Base-by-base conservation (phyloP, 2,797 vertebrate species). In the Clarias pachynema region DNA sequence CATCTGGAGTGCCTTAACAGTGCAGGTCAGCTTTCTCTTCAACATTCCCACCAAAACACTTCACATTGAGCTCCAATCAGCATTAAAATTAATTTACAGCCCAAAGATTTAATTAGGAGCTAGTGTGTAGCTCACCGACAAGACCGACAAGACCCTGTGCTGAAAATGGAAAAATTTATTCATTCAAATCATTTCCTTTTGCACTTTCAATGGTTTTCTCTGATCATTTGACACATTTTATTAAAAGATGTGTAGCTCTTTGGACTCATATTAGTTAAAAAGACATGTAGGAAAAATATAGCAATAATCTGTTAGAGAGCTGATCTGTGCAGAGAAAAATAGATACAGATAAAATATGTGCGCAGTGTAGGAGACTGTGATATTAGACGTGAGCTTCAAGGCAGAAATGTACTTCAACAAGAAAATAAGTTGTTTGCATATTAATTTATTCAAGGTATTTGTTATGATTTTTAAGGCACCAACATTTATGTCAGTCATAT, bases 1-100 rank as follows among this genome's bases (percentile, higher is more conserved):
- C 96, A 94, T 91, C 87, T 94, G 0, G 96, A 98, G 93, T 94
- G 95, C 89, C 89, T 94, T 85, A 40, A 95, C 91, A 91, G 93
- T 90, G 95, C 95, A 97, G 97, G 98, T 99, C 93, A 91, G 89
- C 29, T 73, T 80, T 5, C 59, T 57, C 4, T 44, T 18, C n/a
- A 60, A 14, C 57, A 81, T 59, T 56, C 57, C 56, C 34, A 75
- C 53, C 82, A 56, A 65, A 22, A 12, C 44, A 26, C 62, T 26
- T 57, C 31, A 56, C 8, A 4, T 31, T 12, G 57, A 16, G 34
- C 8, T 57, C 34, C n/a, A 62, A 8, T 59, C 5, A 34, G 4
- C 16, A 24, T 59, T 31, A 56, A 49, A 15, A 78, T 56, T 0
- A 4, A 1, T 59, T 24, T 59, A 29, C 9, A 31, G 49, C 1